Conservation (phyloP, 2,888 invertebrate species). For the Tachystola acroxantha region DNA sequence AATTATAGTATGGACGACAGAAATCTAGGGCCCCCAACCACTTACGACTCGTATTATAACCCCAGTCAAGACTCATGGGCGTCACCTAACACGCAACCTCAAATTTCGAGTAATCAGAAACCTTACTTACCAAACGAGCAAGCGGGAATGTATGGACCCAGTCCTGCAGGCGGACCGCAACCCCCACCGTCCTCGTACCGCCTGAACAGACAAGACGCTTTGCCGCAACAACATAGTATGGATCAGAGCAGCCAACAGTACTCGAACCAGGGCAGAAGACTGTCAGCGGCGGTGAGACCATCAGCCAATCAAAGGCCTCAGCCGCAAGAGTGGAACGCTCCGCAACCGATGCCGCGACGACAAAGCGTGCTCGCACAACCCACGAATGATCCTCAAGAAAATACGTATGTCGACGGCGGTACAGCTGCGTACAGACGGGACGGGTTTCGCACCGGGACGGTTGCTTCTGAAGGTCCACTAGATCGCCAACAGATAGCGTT, state of each 20-base stretch:
- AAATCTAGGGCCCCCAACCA: constrained; percentile 36
- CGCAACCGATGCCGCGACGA: constrained; percentile 41
- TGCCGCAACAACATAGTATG: constrained; percentile 49
- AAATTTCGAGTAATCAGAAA: constrained; percentile 48
- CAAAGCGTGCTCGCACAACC: constrained; percentile 65
- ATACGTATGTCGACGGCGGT: constrained; percentile 43
- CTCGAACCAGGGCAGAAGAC: constrained; percentile 51
- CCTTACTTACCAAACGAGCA: constrained; percentile 48
- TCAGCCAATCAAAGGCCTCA: constrained; percentile 46
- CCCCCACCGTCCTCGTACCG: constrained; percentile 38
- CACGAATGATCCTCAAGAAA: constrained; percentile 44
- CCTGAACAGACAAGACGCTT: constrained; percentile 42
- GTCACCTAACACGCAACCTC: constrained; percentile 37
- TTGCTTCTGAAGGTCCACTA: constrained; percentile 54
- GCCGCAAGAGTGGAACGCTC: constrained; percentile 53
- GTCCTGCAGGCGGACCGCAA: constrained; percentile 32
- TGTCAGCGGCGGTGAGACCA: constrained; percentile 50
- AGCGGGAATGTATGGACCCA: constrained; percentile 38
- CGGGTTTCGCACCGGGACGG: constrained; percentile 58
- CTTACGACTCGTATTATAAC: constrained; percentile 50
- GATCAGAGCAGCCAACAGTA: constrained; percentile 59
- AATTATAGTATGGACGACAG: constrained; percentile 56
- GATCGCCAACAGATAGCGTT: constrained; percentile 38
- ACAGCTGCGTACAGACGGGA: constrained; percentile 45
- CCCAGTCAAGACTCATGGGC: constrained; percentile 57